phyloP scores from a whole-genome alignment of 2,797 vertebrate species.

The Myoxocephalus aenaeus region DNA sequence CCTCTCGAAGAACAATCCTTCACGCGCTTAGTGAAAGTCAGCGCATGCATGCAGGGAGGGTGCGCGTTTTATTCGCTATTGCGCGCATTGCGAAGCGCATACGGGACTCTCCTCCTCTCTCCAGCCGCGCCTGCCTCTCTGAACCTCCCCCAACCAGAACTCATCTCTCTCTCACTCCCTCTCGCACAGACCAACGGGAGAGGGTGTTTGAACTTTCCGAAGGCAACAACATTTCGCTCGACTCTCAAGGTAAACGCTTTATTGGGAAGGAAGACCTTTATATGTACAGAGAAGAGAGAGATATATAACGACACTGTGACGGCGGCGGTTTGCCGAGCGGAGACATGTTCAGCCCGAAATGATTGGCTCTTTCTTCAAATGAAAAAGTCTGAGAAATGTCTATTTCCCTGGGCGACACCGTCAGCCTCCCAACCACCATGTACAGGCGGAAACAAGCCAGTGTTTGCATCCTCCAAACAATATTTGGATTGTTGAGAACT shows the following conservation, averaged over 20 bases:
- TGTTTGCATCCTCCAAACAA: constrained; percentile 51
- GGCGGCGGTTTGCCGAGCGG: constrained; percentile 10
- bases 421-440: constrained; percentile 59
- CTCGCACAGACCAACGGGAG: not conserved
- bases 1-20: constrained; percentile 8
- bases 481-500: constrained; percentile 63
- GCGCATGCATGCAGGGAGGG: constrained; percentile 29
- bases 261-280: constrained; percentile 25
- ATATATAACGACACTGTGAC: constrained; percentile 28
- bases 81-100: constrained; percentile 50
- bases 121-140: constrained; percentile 25
- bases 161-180: constrained; percentile 14
- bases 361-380: constrained; percentile 54
- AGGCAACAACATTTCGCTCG: constrained; percentile 42
- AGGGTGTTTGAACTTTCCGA: constrained; percentile 65
- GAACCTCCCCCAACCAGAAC: constrained; percentile 15
- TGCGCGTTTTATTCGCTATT: constrained; percentile 22
- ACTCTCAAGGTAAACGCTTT: constrained; percentile 35
- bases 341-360: constrained; percentile 50
- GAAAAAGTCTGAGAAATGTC: constrained; percentile 70
- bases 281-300: constrained; percentile 24
- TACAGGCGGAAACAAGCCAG: constrained; percentile 58
- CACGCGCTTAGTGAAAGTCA: constrained; percentile 31
- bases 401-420: constrained; percentile 51
- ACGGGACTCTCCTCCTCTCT: constrained; percentile 35